Percentiles rank a stretch among this genome's conserved stretches.
These are phyloP conservation scores for Ormyrus nitidulus DNA, from an alignment of 2,888 invertebrate species.

Conservation along the genomic window DNA sequence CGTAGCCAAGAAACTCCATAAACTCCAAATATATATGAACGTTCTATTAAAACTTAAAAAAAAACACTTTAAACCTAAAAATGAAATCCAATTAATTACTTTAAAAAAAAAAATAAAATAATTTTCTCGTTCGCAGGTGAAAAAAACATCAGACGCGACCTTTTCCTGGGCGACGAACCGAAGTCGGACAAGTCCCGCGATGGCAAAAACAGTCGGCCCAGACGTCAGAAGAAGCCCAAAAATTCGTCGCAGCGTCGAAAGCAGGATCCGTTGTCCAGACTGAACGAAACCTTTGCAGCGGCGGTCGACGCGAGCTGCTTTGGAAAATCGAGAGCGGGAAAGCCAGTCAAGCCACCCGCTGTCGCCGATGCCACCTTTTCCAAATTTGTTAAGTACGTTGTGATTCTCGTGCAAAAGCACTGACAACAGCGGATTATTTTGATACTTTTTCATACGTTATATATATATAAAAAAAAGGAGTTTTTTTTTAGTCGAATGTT, in stretches of 20 bases:
- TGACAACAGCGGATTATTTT: too few relatives aligned
- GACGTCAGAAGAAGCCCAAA: conserved; percentile 58
- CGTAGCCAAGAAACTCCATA: too few relatives aligned
- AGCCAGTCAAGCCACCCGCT: conserved; percentile 66
- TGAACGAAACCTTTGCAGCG: conserved; percentile 68
- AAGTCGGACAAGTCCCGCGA: conserved; percentile 55
- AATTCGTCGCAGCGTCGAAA: conserved; percentile 62
- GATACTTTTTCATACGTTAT: too few relatives aligned
- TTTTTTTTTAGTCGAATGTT: not conserved
- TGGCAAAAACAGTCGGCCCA: not conserved
- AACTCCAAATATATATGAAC: too few relatives aligned
- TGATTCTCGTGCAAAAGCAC: too few relatives aligned
- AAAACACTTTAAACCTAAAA: too few relatives aligned
- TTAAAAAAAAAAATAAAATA: too few relatives aligned
- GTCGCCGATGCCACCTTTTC: conserved; percentile 65
- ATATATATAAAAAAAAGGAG: too few relatives aligned
- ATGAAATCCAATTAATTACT: too few relatives aligned
- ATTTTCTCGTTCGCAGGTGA: conserved; percentile 21
- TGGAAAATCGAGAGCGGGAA: conserved; percentile 49
- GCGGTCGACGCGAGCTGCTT: conserved; percentile 57
- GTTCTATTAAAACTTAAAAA: too few relatives aligned
- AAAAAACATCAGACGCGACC: conserved; percentile 59
- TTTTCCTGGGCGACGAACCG: conserved; percentile 62
- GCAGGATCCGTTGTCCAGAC: conserved; percentile 57
- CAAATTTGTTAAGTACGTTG: conserved; percentile 66